Conservation (phyloP, 2,797 vertebrate genomes). For the Girardinus metallicus region DNA sequence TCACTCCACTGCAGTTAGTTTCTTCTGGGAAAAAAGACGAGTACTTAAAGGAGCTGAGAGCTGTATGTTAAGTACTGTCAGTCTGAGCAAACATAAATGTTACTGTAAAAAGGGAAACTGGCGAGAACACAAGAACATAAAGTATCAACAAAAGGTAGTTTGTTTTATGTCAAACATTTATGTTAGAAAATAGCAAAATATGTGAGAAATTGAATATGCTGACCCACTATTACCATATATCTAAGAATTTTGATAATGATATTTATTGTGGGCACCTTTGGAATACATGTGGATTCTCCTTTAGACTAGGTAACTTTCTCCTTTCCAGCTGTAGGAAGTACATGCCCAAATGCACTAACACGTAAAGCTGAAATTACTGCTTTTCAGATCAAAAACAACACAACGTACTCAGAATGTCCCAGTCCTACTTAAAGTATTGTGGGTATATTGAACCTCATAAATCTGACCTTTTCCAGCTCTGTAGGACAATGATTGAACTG, state of each 20-base stretch:
- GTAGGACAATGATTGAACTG: not conserved
- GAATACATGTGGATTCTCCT: not conserved
- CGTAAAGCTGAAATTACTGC: not conserved
- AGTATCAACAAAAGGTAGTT: conserved; percentile 41
- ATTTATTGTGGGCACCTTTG: not conserved
- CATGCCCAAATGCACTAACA: too few species aligned
- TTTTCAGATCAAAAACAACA: not conserved
- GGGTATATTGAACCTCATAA: not conserved
- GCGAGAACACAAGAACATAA: conserved; percentile 58
- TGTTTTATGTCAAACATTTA: conserved; percentile 52
- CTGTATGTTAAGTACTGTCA: conserved; percentile 53
- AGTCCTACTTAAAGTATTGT: not conserved
- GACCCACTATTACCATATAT: not conserved
- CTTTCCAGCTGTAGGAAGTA: not conserved
- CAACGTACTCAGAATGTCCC: not conserved
- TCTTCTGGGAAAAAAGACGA: conserved; percentile 60
- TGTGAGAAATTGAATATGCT: not conserved
- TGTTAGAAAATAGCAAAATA: not conserved
- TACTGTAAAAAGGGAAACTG: conserved; percentile 51
- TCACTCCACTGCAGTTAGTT: conserved; percentile 81
- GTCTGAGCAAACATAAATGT: conserved; percentile 47
- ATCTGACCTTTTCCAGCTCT: not conserved
- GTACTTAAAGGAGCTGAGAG: conserved; percentile 61
- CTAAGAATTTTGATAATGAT: not conserved
- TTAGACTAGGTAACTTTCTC: not conserved